Evolutionary conservation across 1,140 invertebrate genomes (phyloP), one percentile per base, ranked within the genome.

Genomic region (Myzus persicae): DNA sequence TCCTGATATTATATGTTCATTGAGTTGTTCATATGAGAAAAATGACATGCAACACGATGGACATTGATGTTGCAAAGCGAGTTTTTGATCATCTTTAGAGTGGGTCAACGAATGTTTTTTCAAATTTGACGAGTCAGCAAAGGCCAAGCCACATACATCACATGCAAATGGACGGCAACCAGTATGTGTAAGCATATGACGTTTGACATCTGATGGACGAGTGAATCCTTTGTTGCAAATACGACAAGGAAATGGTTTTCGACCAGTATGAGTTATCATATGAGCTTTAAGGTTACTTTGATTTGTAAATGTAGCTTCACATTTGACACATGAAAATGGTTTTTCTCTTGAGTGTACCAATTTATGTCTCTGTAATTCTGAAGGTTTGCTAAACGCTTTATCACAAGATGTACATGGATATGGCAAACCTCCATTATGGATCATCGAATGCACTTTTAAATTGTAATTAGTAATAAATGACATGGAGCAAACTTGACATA

Each of bases 241-340:
- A 48, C 95, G 95, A 94, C 97, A 97, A 36, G 95, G 95, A 94
- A 97, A 97, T 31, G 97, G 97, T 94, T 97, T 96, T 94, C 96
- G 96, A 7, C 96, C 96, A 2, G 96, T 96, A 94, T 97, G 96
- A 94, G 96, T 96, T 67, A 96, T 94, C 94, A 95, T 96, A 94
- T 97, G 96, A 46, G 96, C 96, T 94, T 96, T 97, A 40, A 97
- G 95, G 94, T 97, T 94, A 81, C 93, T 94, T 31, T 94, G 94
- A 92, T 94, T 94, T 9, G 94, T 94, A 87, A 95, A 95, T 44
- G 93, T 94, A 90, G 97, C 97, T 54, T 95, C 95, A 95, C 97
- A 97, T 67, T 97, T 95, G 93, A 96, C 96, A 94, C 97, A 97
- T 93, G 97, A 96, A 94, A 97, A 97, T 67, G 97, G 96, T 95